Percentiles rank a stretch among this genome's conserved stretches.
Conservation (phyloP, 2,797 vertebrate genomes). For the Pelodytes ibericus region DNA sequence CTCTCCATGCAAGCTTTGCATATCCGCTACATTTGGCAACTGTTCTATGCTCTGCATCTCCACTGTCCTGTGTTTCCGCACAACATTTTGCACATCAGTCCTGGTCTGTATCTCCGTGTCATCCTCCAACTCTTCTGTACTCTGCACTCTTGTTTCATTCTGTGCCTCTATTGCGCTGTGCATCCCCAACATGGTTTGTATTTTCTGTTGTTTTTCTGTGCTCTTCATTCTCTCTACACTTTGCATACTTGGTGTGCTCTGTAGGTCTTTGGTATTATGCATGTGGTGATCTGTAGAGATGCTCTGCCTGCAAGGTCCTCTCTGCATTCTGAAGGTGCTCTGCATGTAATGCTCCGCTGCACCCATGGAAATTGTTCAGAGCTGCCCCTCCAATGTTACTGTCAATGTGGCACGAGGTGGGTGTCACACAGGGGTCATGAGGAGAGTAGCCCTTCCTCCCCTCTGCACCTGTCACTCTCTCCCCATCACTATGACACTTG, state of each 20-base stretch:
- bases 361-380: constrained; percentile 46
- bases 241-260: constrained; percentile 14
- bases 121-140: background rate
- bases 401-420: constrained; percentile 41
- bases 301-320: constrained; percentile 30
- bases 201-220: background rate
- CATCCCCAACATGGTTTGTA: constrained; percentile 5
- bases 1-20: background rate
- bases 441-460: constrained; percentile 14
- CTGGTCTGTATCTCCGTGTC: background rate
- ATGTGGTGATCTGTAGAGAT: constrained; percentile 16
- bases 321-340: constrained; percentile 40
- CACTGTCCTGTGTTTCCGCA: background rate
- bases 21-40: background rate
- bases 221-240: constrained; percentile 15
- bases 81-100: constrained; percentile 7
- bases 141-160: background rate
- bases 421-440: constrained; percentile 41
- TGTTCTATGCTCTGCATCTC: constrained; percentile 21
- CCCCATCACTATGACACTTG: constrained; percentile 31
- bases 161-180: background rate
- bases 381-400: constrained; percentile 25
- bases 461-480: constrained; percentile 37
- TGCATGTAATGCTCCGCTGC: constrained; percentile 39
- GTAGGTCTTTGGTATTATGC: constrained; percentile 10